Evolutionary conservation across 1,140 invertebrate species (phyloP).

Genomic region (Sinella curviseta): DNA sequence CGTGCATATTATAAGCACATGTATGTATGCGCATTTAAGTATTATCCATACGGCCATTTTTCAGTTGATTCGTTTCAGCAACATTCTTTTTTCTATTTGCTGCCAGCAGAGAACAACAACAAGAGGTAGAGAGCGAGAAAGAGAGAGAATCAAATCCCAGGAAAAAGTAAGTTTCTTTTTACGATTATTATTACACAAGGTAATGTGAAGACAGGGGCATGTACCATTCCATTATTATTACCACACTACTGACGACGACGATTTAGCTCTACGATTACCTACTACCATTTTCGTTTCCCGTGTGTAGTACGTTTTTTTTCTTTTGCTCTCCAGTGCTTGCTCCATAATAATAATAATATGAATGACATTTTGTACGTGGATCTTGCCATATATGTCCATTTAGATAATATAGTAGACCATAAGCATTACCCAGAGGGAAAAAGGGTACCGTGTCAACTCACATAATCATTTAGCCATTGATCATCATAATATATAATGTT

Average conservation of each 20-base stretch:
- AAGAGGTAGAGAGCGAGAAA: too few relatives aligned
- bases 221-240: neutral
- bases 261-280: too few relatives aligned
- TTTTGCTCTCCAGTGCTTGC: too few relatives aligned
- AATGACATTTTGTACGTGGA: too few relatives aligned
- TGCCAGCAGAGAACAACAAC: neutral
- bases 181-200: neutral
- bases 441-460: neutral
- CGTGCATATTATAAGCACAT: too few relatives aligned
- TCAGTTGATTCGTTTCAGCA: neutral
- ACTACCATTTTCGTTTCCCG: too few relatives aligned
- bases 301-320: too few relatives aligned
- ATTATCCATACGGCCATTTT: too few relatives aligned
- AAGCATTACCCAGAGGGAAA: neutral
- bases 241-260: neutral
- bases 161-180: neutral
- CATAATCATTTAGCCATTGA: constrained; percentile 15
- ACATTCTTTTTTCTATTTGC: neutral
- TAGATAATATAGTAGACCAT: too few relatives aligned
- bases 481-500: neutral
- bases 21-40: too few relatives aligned
- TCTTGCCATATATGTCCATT: too few relatives aligned
- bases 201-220: neutral
- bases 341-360: too few relatives aligned
- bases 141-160: neutral